Percentiles rank a stretch among this genome's conserved stretches.
phyloP scores from a whole-genome alignment of 2,113 vertebrate genomes.

The Alexandromys fortis region DNA sequence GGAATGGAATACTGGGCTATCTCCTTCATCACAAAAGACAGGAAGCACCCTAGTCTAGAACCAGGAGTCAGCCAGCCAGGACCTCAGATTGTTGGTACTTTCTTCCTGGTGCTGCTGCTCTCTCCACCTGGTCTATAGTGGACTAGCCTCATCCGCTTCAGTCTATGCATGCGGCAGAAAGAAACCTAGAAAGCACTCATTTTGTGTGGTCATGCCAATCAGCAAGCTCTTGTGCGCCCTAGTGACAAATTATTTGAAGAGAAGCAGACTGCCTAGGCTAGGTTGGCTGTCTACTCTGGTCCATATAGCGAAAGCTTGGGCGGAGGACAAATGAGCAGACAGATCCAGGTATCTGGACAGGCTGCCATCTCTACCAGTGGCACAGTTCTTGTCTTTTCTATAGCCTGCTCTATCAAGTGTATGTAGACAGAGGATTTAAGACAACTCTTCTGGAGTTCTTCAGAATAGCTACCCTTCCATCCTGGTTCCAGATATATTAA shows the following conservation, averaged over 20 bases:
- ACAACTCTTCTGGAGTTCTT: constrained; percentile 10
- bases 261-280: neutral
- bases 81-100: neutral
- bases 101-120: neutral
- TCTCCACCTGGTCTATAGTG: neutral
- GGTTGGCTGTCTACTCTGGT: neutral
- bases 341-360: neutral
- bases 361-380: neutral
- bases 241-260: neutral
- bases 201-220: neutral
- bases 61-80: constrained; percentile 13
- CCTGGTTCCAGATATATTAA: neutral
- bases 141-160: neutral
- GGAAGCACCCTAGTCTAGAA: constrained; percentile 31
- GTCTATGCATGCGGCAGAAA: neutral
- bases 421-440: neutral
- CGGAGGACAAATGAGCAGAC: neutral
- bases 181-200: neutral
- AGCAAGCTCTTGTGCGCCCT: neutral
- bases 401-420: neutral
- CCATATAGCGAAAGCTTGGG: neutral
- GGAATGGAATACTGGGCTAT: neutral
- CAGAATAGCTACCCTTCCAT: neutral
- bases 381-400: neutral
- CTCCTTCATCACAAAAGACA: neutral